phyloP scores from a whole-genome alignment of 2,113 vertebrate species.

The Psittacula cyanocephala region DNA sequence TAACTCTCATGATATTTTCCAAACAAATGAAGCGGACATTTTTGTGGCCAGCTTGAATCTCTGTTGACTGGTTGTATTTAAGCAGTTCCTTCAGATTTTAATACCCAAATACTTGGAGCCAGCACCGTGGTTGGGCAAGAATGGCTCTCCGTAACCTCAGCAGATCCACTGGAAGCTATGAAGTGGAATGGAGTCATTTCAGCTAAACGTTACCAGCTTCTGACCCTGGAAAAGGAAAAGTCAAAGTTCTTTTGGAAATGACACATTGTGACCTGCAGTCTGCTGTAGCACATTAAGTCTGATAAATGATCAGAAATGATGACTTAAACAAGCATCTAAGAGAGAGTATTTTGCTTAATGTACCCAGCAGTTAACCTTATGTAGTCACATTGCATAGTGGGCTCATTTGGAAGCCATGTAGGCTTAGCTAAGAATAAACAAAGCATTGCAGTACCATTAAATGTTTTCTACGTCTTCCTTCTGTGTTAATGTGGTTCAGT shows the following conservation, averaged over 20 bases:
- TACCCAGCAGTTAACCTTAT: slow-evolving; percentile 67
- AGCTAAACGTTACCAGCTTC: slow-evolving; percentile 48
- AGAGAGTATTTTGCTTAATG: slow-evolving; percentile 65
- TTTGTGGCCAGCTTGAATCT: background rate
- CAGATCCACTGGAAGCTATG: slow-evolving; percentile 4
- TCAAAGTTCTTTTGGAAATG: slow-evolving; percentile 67
- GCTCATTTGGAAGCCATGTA: slow-evolving; percentile 62
- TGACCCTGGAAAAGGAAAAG: slow-evolving; percentile 62
- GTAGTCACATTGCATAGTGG: slow-evolving; percentile 44
- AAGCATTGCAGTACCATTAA: slow-evolving; percentile 31
- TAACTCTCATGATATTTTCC: background rate
- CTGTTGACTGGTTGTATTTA: background rate
- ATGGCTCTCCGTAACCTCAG: background rate
- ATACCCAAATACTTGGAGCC: background rate
- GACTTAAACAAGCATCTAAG: slow-evolving; percentile 72
- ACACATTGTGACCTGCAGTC: slow-evolving; percentile 59
- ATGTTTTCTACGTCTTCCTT: slow-evolving; percentile 46
- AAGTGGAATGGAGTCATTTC: background rate
- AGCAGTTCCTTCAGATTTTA: background rate
- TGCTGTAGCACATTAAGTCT: slow-evolving; percentile 72
- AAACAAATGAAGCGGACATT: background rate
- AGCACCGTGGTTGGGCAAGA: background rate
- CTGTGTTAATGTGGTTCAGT: slow-evolving; percentile 64
- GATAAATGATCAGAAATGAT: slow-evolving; percentile 72
- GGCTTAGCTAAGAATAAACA: slow-evolving; percentile 58